Base-by-base conservation (phyloP, 2,888 invertebrate genomes). In the Operophtera brumata region DNA sequence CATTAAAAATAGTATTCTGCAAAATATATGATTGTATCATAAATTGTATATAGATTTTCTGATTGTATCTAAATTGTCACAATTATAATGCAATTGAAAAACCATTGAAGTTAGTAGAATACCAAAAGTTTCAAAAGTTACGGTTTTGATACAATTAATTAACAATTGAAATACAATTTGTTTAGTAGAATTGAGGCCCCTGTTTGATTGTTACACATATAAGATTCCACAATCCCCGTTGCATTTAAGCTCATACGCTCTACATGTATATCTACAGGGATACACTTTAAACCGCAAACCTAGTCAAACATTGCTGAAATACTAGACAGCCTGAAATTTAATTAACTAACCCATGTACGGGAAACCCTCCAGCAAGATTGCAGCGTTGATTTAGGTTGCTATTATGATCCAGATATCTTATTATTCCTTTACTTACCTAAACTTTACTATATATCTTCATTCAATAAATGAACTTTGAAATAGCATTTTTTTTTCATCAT, bases 271-370 rank as follows among this genome's bases (percentile, higher is more conserved):
- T 20, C 36, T 9, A 25, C 13, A 26, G 14, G 1, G 2, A 9
- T 35, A 44, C 34, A 41, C 13, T 34, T 25, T 46, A 41, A 52
- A 43, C 32, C 34, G 50, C 54, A 64, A 62, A 59, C 59, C 48
- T 64, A 53, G 52, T 57, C 53, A 64, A 58, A 67, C 77, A 77
- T 79, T 69, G 67, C 64, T 78, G 76, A 77, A 79, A 85, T 82
- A 73, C 80, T 84, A 84, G 79, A 78, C 79, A 61, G 71, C 59
- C 76, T 78, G 73, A 83, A 86, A 85, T 84, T 84, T 85, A 86
- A 86, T 86, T 86, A 86, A 83, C 84, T 73, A 62, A 64, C 77
- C 78, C 65, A n/a, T 61, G 51, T 62, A 58, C 61, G 54, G 58
- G 65, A 68, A 67, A 67, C 80, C 77, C 69, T 71, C 65, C 60